Base-by-base conservation (phyloP, 2,113 vertebrate species). In the Heterotis niloticus region DNA sequence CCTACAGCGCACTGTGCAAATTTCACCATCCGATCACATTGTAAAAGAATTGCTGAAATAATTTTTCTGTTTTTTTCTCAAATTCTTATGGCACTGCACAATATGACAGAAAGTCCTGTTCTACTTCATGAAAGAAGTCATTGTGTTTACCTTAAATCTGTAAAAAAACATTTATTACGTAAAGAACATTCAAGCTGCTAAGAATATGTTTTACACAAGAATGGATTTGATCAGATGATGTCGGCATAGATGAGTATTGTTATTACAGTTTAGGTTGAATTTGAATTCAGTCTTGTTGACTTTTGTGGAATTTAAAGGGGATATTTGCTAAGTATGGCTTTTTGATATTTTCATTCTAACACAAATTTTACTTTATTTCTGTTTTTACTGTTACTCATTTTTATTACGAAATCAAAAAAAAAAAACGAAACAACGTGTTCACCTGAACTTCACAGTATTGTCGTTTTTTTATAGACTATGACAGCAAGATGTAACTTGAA, bases 71-170 rank as follows among this genome's bases (percentile, higher is more conserved):
- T 69, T 65, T n/a, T 77, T 80, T 34, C 17, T 77, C 24, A 66
- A 80, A 66, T 81, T 67, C 69, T 79, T 62, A 68, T 68, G 66
- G 76, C 74, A 80, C 78, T 85, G 87, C 86, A 84, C 85, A 86
- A 83, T 78, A 9, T 66, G 62, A 23, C 23, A 16, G 17, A 77
- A 18, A 66, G 82, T 79, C 84, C 81, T 84, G 51, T 24, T 52
- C n/a, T 77, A 83, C 79, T 78, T 12, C 26, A 28, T 62, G 18
- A 78, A 14, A 52, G 69, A 80, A 81, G 76, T 83, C 73, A 84
- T 91, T 92, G 91, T 91, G 86, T 91, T 91, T 87, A 83, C 84
- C 84, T 88, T 83, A 82, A 82, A 89, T 92, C 91, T 92, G 81
- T 91, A 88, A 81, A 88, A 85, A 86, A 66, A 86, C 80, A 44